Conservation (phyloP, 2,888 invertebrate genomes). For the Agrotis clavis region DNA sequence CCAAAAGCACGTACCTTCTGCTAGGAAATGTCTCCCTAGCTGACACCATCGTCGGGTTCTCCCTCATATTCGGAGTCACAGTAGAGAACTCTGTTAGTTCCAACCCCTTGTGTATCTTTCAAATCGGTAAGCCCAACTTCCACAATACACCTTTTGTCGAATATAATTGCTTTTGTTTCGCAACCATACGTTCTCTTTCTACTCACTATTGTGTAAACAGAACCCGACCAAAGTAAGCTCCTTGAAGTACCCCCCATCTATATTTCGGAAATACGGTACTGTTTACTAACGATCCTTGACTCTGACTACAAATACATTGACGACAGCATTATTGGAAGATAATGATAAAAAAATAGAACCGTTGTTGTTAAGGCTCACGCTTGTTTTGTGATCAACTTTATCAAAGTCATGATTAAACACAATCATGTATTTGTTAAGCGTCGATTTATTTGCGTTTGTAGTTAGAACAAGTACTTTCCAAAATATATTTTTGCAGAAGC, state of each 20-base stretch:
- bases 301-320: background rate
- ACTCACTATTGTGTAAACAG: background rate
- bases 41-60: constrained; percentile 92
- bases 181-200: background rate
- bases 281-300: constrained; percentile 2
- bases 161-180: no score
- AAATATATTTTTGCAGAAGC: no score
- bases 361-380: background rate
- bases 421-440: background rate
- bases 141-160: no score
- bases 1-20: constrained; percentile 92
- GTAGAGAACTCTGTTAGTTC: constrained; percentile 78
- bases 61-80: constrained; percentile 89
- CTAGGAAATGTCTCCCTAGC: constrained; percentile 93
- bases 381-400: constrained; percentile 11
- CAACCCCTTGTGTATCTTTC: constrained; percentile 82
- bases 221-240: background rate
- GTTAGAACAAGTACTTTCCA: no score
- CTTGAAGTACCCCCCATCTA: constrained; percentile 14
- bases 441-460: background rate
- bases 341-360: background rate
- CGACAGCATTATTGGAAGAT: background rate
- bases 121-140: constrained; percentile 78
- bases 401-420: background rate
- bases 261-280: background rate